These are phyloP conservation scores for Aptenodytes forsteri DNA, from an alignment of 2,113 vertebrate genomes.

Conservation along the genomic window DNA sequence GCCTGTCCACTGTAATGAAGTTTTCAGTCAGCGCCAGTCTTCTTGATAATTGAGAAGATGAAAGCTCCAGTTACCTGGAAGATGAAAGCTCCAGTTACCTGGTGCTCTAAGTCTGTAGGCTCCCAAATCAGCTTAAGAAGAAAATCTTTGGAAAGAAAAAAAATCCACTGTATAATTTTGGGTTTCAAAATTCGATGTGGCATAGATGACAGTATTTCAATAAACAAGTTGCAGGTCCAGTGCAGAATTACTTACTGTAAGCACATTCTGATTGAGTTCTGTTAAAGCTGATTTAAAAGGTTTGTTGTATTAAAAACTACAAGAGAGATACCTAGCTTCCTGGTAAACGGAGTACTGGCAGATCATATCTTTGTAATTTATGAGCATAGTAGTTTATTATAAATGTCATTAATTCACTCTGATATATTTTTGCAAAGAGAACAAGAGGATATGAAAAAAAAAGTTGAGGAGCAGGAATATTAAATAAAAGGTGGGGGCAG, in stretches of 20 bases:
- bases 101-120: not conserved
- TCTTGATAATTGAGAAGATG: not conserved
- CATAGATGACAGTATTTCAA: not conserved
- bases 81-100: not conserved
- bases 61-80: constrained; percentile 10
- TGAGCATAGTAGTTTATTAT: not conserved
- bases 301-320: constrained; percentile 35
- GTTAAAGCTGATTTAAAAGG: constrained; percentile 57
- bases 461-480: not conserved
- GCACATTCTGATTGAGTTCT: constrained; percentile 18
- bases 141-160: not conserved
- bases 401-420: not conserved
- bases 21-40: not conserved
- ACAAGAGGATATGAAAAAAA: not conserved
- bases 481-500: constrained; percentile 44
- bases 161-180: not conserved
- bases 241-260: not conserved
- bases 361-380: not conserved
- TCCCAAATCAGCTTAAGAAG: not conserved
- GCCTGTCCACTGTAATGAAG: not conserved
- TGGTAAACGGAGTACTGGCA: not conserved
- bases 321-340: not conserved
- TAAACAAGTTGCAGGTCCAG: not conserved
- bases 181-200: not conserved
- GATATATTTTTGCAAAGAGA: not conserved